These are phyloP conservation scores for Fragum fragum DNA, from an alignment of 2,888 invertebrate species.

Conservation along the genomic window DNA sequence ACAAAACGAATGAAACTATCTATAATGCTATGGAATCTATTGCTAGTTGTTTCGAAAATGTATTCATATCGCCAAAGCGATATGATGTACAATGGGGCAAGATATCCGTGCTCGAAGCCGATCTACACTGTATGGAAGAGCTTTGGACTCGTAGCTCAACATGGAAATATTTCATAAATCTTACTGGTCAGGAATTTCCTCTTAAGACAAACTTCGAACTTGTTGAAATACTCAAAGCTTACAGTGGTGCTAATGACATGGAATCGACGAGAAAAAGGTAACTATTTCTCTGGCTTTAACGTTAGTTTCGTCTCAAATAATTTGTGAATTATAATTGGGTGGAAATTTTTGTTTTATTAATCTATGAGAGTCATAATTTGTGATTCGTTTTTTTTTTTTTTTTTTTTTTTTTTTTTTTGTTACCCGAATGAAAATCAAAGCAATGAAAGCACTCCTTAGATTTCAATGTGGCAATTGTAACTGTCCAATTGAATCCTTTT, in stretches of 20 bases:
- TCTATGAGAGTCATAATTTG: too few species aligned
- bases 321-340: too few species aligned
- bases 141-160: slow-evolving; percentile 60
- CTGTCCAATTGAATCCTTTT: too few species aligned
- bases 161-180: slow-evolving; percentile 16
- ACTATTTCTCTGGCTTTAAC: neutral
- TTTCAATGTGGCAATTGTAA: too few species aligned
- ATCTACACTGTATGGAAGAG: slow-evolving; percentile 81
- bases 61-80: slow-evolving; percentile 74
- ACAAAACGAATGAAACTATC: slow-evolving; percentile 70
- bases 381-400: too few species aligned
- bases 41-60: slow-evolving; percentile 81
- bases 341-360: too few species aligned
- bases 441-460: too few species aligned
- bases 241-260: slow-evolving; percentile 82
- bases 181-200: slow-evolving; percentile 80
- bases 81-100: slow-evolving; percentile 79
- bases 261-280: slow-evolving; percentile 72
- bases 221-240: slow-evolving; percentile 76
- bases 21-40: slow-evolving; percentile 70
- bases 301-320: neutral
- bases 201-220: slow-evolving; percentile 82
- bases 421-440: too few species aligned
- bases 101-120: slow-evolving; percentile 80
- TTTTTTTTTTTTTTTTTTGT: too few species aligned